Evolutionary conservation across 2,888 invertebrate species (phyloP).

Genomic region (Cantharis flavilabris): DNA sequence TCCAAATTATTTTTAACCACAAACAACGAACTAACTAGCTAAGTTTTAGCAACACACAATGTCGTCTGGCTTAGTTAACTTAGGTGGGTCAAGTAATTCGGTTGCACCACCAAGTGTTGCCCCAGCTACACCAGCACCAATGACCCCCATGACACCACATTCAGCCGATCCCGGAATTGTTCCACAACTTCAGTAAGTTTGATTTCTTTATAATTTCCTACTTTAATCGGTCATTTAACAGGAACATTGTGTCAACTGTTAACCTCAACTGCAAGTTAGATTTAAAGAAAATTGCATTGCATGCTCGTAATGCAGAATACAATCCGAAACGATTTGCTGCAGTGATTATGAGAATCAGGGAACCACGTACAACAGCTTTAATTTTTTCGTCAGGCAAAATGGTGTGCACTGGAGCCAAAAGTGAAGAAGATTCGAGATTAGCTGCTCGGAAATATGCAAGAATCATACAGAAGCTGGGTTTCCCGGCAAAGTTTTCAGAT

Average conservation of each 20-base stretch:
- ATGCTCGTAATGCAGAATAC: conserved; percentile 98
- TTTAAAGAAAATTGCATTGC: conserved; percentile 94
- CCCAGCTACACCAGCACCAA: conserved; percentile 78
- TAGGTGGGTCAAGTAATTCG: conserved; percentile 62
- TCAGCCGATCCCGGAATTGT: conserved; percentile 93
- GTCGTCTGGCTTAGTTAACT: conserved; percentile 74
- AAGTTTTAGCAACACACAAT: conserved; percentile 72
- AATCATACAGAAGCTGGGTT: conserved; percentile 81
- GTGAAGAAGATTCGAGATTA: conserved; percentile 77
- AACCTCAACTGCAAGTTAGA: conserved; percentile 94
- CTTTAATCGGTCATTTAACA: conserved; percentile 50
- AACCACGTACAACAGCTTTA: conserved; percentile 84
- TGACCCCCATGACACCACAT: conserved; percentile 89
- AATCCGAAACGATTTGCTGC: conserved; percentile 99
- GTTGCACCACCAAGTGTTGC: conserved; percentile 68
- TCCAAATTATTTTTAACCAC: conserved; percentile 10
- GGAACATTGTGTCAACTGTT: conserved; percentile 98
- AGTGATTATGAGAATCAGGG: conserved; percentile 94
- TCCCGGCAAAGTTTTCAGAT: conserved; percentile 75
- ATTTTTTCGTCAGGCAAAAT: conserved; percentile 86
- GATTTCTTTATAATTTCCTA: neutral
- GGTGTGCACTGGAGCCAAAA: conserved; percentile 87
- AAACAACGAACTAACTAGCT: neutral
- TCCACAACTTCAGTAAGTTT: conserved; percentile 84
- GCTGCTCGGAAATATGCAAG: conserved; percentile 82